Base-by-base conservation (phyloP, 2,888 invertebrate genomes). In the Listrodromus nycthemerus region DNA sequence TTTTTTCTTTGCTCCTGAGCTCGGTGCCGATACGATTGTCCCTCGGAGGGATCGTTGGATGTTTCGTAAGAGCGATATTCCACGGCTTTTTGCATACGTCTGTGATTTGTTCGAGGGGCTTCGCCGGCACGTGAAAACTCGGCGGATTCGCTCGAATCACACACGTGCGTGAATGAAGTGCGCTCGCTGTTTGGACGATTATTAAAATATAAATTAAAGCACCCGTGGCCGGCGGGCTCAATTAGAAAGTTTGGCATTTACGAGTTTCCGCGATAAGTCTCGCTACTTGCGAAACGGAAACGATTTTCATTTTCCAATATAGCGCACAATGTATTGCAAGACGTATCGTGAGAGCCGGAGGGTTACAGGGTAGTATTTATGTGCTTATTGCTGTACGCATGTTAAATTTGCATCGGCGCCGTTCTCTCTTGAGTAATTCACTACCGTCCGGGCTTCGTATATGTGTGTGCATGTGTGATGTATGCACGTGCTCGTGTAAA, bases 381-480 rank as follows among this genome's bases (percentile, higher is more conserved):
- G 21, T 37, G 19, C 45, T n/a, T 19, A 50, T 21, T 10, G 33
- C 37, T 58, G 16, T 41, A 55, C 66, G 27, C 27, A 45, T 55
- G 50, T 65, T 52, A 37, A 65, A 65, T n/a, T 45, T 65, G 37
- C 50, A 13, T 76, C 13, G 55, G 19, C 19, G 24, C 45, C 58
- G 58, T 61, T 69, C 69, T 77, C 77, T 61, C 21, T 69, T 69
- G 69, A 67, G 76, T 69, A 77, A 76, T 50, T 61, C 21, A 45
- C 61, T n/a, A 30, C 7, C 24, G 52, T 30, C 30, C 61, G 30
- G 30, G 30, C 61, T 24, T 27, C 24, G 58, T 16, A 7, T 33
- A 66, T 37, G 30, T 50, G 37, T 27, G 19, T 21, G 27, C 27
- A 45, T 24, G 45, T 24, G 48, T 2, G 16, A 4, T 33, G 45